Conservation (phyloP, 35 echinoderm and acorn worm species). For the Amphiura filiformis region DNA sequence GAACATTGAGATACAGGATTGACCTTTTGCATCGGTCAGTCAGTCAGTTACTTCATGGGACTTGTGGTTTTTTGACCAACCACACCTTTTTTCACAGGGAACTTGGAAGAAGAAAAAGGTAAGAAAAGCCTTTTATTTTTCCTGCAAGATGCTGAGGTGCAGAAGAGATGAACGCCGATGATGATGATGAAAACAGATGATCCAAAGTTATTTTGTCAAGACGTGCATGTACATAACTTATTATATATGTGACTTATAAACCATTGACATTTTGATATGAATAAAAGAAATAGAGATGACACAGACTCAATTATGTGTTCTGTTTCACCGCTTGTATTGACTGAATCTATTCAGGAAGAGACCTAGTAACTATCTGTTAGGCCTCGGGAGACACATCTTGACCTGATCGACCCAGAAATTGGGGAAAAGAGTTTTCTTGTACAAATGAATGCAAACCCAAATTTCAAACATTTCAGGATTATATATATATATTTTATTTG, state of each 20-base stretch:
- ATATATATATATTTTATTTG: too few relatives aligned
- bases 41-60: background rate
- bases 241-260: constrained; percentile 9
- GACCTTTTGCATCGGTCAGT: too few relatives aligned
- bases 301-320: too few relatives aligned
- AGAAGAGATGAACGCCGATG: background rate
- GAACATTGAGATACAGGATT: background rate
- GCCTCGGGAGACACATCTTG: too few relatives aligned
- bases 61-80: background rate
- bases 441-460: too few relatives aligned
- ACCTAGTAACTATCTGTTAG: too few relatives aligned
- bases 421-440: too few relatives aligned
- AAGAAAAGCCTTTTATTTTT: background rate
- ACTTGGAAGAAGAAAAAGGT: background rate
- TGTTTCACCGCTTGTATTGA: too few relatives aligned
- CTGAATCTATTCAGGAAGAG: too few relatives aligned
- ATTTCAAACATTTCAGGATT: too few relatives aligned
- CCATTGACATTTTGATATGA: background rate
- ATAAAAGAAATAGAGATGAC: background rate
- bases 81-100: background rate
- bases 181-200: background rate
- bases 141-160: background rate
- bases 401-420: too few relatives aligned
- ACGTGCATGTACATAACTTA: constrained; percentile 7
- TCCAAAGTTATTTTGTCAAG: background rate